These are phyloP conservation scores for Nymphalis io DNA, from an alignment of 1,140 invertebrate genomes.

Conservation along the genomic window DNA sequence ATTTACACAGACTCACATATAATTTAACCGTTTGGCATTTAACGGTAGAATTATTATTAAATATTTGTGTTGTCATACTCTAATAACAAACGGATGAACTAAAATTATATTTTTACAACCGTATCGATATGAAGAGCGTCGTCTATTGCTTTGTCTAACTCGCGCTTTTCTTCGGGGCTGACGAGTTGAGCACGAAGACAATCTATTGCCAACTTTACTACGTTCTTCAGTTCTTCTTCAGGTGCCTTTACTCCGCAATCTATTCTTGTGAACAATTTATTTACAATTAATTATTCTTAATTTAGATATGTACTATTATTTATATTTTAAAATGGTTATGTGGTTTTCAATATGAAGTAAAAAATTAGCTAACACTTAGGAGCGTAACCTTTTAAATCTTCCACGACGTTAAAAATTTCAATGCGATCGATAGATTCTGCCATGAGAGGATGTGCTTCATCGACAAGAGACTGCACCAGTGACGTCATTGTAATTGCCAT, in stretches of 20 bases:
- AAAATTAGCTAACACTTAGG: background rate
- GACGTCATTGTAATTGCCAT: conserved; percentile 57
- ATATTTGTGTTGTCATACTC: no score
- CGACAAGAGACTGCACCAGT: conserved; percentile 59
- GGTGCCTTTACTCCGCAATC: conserved; percentile 61
- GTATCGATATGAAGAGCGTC: conserved; percentile 46
- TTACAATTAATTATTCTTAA: background rate
- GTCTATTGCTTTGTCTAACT: conserved; percentile 51
- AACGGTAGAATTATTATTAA: no score
- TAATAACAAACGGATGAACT: no score
- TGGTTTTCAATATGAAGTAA: background rate
- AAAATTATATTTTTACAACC: conserved; percentile 21
- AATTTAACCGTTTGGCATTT: no score
- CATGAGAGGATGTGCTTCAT: conserved; percentile 51
- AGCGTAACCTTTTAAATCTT: conserved; percentile 63
- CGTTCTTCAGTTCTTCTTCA: conserved; percentile 47
- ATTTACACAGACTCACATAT: no score
- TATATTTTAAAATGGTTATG: no score
- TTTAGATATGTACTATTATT: background rate
- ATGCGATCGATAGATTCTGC: conserved; percentile 55
- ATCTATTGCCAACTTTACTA: conserved; percentile 54
- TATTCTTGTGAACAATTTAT: background rate
- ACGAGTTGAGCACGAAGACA: conserved; percentile 63
- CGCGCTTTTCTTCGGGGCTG: conserved; percentile 44
- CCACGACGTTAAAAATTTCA: conserved; percentile 46